These are phyloP conservation scores for Sebastes schlegelii DNA, from an alignment of 2,113 vertebrate species.

Conservation along the genomic window DNA sequence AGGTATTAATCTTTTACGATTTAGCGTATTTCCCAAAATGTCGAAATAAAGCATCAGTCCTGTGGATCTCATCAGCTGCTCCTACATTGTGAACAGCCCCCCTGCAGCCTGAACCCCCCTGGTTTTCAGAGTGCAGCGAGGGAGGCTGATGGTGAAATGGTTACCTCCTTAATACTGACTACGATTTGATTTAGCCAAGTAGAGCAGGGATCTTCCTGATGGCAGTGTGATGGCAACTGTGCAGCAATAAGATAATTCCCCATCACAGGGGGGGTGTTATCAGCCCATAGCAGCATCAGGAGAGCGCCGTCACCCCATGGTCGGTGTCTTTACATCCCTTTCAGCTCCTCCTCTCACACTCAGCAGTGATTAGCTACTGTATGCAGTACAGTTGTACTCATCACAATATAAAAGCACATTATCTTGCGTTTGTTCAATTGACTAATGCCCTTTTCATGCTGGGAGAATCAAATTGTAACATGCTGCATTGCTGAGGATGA, in stretches of 20 bases:
- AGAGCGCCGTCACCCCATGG: conserved; percentile 15
- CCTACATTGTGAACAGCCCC: background rate
- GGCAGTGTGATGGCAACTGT: conserved; percentile 22
- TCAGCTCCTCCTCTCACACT: conserved; percentile 33
- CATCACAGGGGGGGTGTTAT: conserved; percentile 61
- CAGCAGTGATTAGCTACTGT: conserved; percentile 45
- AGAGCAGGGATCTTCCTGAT: conserved; percentile 46
- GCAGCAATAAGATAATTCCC: conserved; percentile 67
- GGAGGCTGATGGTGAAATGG: conserved; percentile 50
- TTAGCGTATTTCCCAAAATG: background rate
- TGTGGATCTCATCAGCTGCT: background rate
- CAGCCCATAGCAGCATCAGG: conserved; percentile 40
- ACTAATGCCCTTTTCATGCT: conserved; percentile 57
- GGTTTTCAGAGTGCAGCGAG: conserved; percentile 6
- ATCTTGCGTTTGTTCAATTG: conserved; percentile 58
- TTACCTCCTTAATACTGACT: conserved; percentile 48
- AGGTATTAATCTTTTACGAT: background rate
- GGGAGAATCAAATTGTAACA: conserved; percentile 51
- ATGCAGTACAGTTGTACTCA: conserved; percentile 30
- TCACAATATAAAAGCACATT: conserved; percentile 49
- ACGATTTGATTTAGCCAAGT: conserved; percentile 59
- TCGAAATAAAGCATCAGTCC: background rate
- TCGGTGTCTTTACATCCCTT: conserved; percentile 50
- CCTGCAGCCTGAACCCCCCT: background rate
- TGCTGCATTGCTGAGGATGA: conserved; percentile 48